Conservation (phyloP, 2,113 vertebrate species). For the Cepphus grylle region DNA sequence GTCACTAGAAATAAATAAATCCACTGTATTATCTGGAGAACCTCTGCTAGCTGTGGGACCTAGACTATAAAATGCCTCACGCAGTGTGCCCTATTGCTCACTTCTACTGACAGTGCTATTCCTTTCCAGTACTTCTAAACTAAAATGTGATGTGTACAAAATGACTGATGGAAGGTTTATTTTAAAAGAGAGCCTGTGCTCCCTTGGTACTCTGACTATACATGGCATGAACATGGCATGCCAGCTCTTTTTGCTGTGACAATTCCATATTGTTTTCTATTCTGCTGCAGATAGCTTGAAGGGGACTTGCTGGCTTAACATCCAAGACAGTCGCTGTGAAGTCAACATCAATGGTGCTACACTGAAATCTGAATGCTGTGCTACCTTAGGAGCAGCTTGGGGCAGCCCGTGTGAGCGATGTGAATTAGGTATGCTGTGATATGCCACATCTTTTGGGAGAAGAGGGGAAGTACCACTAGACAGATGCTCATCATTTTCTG, state of each 20-base stretch:
- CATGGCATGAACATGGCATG: not conserved
- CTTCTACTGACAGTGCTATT: not conserved
- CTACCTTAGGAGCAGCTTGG: slow-evolving; percentile 80
- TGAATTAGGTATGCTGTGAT: slow-evolving; percentile 67
- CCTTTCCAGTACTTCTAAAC: not conserved
- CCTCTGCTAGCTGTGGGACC: not conserved
- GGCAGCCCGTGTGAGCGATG: slow-evolving; percentile 81
- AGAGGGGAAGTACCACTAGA: not conserved
- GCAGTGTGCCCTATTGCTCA: not conserved
- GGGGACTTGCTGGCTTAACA: slow-evolving; percentile 80
- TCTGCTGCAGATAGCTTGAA: slow-evolving; percentile 76
- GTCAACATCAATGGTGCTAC: slow-evolving; percentile 81
- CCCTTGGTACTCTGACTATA: not conserved
- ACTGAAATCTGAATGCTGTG: slow-evolving; percentile 81
- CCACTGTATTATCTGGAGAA: not conserved
- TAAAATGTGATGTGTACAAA: not conserved
- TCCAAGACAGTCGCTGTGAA: slow-evolving; percentile 77
- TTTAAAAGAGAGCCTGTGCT: not conserved
- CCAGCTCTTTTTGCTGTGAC: not conserved
- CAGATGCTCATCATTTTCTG: not conserved
- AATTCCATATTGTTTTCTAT: not conserved
- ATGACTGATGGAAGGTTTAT: not conserved
- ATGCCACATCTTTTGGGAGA: not conserved
- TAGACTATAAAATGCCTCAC: not conserved
- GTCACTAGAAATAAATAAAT: not conserved